Percentiles rank a stretch among this genome's conserved stretches.
These are phyloP conservation scores for Atta colombica DNA, from an alignment of 1,140 invertebrate species.

Conservation along the genomic window DNA sequence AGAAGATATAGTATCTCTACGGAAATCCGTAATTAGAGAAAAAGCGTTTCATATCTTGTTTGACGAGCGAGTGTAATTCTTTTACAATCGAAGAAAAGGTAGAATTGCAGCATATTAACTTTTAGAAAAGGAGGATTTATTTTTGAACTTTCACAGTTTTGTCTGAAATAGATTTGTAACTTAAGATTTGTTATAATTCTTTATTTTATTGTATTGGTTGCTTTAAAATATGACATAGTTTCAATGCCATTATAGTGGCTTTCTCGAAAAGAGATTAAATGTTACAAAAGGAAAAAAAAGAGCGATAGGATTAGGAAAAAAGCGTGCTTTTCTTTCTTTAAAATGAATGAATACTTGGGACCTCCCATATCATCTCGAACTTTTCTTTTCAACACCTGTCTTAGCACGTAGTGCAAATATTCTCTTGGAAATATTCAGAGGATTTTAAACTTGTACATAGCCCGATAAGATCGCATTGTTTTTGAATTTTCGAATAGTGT, in stretches of 20 bases:
- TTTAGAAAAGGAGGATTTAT: too few species aligned
- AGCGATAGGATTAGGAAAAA: constrained; percentile 10
- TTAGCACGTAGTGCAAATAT: constrained; percentile 40
- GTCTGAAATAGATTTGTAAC: too few species aligned
- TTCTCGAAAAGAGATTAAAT: neutral
- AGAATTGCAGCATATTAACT: neutral
- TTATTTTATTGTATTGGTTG: too few species aligned
- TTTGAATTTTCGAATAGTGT: constrained; percentile 14
- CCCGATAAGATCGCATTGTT: constrained; percentile 46
- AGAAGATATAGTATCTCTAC: neutral
- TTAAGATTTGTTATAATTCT: too few species aligned
- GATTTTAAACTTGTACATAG: constrained; percentile 31
- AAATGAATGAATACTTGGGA: constrained; percentile 44
- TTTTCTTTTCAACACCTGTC: constrained; percentile 15
- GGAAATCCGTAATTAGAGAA: neutral
- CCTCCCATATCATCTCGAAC: constrained; percentile 6
- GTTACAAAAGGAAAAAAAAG: neutral
- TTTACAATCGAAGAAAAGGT: neutral
- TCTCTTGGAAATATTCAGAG: neutral
- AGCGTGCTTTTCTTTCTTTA: constrained; percentile 43
- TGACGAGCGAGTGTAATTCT: neutral
- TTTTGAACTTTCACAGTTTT: too few species aligned
- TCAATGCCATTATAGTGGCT: too few species aligned
- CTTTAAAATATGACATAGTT: too few species aligned
- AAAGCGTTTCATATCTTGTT: neutral